Percentiles rank a stretch among this genome's conserved stretches.
Conservation (phyloP, 2,888 invertebrate genomes). For the Pristionchus fissidentatus region DNA sequence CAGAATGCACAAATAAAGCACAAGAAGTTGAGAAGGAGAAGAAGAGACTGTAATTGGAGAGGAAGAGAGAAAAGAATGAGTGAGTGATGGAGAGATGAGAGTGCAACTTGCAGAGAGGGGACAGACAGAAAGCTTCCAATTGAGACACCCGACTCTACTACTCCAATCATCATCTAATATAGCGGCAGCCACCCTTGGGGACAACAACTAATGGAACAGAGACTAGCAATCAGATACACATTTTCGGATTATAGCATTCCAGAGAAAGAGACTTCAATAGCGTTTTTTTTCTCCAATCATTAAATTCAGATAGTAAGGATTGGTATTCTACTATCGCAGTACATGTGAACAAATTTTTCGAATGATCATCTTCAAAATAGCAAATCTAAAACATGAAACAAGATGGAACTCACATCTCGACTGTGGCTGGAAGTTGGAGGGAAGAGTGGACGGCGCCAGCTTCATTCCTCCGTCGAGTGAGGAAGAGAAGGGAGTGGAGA, state of each 20-base stretch:
- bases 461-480: constrained; percentile 34
- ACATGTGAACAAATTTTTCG: not conserved
- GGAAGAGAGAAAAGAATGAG: not conserved
- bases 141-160: too few relatives aligned
- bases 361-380: not conserved
- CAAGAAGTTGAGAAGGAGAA: not conserved
- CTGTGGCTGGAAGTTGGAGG: constrained; percentile 39
- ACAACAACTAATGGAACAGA: not conserved
- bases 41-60: not conserved
- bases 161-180: too few relatives aligned
- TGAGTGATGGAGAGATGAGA: not conserved
- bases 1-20: constrained; percentile 25
- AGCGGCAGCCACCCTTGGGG: too few relatives aligned
- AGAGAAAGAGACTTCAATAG: too few relatives aligned
- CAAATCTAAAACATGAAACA: not conserved
- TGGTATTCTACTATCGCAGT: not conserved
- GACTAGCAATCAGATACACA: too few relatives aligned
- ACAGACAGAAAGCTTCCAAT: too few relatives aligned
- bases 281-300: too few relatives aligned
- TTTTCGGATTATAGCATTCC: too few relatives aligned
- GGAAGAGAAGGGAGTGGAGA: constrained; percentile 20
- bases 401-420: not conserved
- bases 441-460: constrained; percentile 16
- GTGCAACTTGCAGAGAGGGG: too few relatives aligned
- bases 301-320: too few relatives aligned